phyloP scores from a whole-genome alignment of 2,113 vertebrate species.

The Periophthalmus modestus region DNA sequence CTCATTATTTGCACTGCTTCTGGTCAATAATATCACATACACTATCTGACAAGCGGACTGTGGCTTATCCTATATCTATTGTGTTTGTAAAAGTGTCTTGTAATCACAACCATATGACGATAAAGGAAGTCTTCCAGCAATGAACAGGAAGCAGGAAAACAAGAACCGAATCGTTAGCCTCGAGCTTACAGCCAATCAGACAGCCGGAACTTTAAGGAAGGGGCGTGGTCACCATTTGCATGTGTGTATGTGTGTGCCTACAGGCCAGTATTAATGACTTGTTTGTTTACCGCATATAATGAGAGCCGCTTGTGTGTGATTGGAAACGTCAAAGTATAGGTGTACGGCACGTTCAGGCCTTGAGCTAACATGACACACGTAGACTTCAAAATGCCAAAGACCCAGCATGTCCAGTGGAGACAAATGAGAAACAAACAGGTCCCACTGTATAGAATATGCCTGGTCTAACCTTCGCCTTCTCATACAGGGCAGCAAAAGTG shows the following conservation, averaged over 20 bases:
- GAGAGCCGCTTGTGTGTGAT: conserved; percentile 69
- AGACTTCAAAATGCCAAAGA: conserved; percentile 16
- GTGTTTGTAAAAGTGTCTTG: conserved; percentile 54
- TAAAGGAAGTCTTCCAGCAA: conserved; percentile 86
- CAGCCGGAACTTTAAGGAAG: conserved; percentile 54
- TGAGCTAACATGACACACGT: conserved; percentile 42
- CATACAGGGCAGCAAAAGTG: conserved; percentile 8
- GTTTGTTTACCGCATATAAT: conserved; percentile 74
- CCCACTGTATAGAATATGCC: conserved; percentile 44
- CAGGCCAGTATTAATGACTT: conserved; percentile 71
- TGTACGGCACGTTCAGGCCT: conserved; percentile 44
- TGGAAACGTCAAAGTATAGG: conserved; percentile 48
- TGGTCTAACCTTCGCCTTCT: conserved; percentile 33
- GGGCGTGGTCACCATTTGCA: conserved; percentile 41
- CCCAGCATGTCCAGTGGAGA: conserved; percentile 33
- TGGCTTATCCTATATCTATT: conserved; percentile 78
- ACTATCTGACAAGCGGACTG: conserved; percentile 77
- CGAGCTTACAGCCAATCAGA: conserved; percentile 60
- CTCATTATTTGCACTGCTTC: conserved; percentile 69
- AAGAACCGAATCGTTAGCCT: conserved; percentile 74
- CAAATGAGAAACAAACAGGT: conserved; percentile 67
- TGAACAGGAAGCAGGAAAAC: conserved; percentile 79
- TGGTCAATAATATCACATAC: conserved; percentile 83
- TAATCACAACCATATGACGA: conserved; percentile 93
- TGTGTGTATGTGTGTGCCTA: conserved; percentile 49